These are phyloP conservation scores for Eulemur albifrons DNA, from an alignment of 2,797 vertebrate species.

Conservation along the genomic window DNA sequence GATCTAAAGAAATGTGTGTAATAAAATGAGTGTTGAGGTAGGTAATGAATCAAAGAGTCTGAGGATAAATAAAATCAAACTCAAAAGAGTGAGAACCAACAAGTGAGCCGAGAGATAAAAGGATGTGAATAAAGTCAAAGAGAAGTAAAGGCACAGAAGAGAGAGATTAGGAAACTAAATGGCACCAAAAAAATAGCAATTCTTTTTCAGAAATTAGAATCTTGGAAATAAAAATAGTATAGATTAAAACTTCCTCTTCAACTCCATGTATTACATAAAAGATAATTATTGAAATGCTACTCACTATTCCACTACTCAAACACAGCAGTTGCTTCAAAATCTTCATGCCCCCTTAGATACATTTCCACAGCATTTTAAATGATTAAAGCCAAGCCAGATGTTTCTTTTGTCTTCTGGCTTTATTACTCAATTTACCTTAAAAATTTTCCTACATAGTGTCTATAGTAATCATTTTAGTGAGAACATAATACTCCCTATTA, in stretches of 20 bases:
- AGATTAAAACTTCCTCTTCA: neutral
- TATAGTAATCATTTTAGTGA: neutral
- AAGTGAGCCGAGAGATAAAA: neutral
- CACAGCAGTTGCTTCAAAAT: neutral
- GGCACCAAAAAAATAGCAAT: neutral
- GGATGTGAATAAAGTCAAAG: neutral
- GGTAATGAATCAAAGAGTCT: neutral
- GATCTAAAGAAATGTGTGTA: neutral
- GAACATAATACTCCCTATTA: neutral
- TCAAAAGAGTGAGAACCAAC: neutral
- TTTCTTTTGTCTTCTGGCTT: neutral
- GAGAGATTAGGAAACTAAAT: neutral
- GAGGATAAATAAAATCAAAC: neutral
- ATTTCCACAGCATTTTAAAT: neutral
- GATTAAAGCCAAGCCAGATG: neutral
- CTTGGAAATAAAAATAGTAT: neutral
- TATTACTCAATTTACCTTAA: neutral
- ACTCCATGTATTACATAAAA: neutral
- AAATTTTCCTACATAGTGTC: neutral
- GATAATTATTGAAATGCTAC: neutral
- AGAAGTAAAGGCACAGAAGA: neutral
- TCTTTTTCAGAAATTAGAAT: neutral
- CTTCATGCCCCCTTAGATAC: neutral
- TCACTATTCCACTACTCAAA: neutral
- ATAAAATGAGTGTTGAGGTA: neutral